phyloP scores from a whole-genome alignment of 2,797 vertebrate genomes.

The Notamacropus eugenii region DNA sequence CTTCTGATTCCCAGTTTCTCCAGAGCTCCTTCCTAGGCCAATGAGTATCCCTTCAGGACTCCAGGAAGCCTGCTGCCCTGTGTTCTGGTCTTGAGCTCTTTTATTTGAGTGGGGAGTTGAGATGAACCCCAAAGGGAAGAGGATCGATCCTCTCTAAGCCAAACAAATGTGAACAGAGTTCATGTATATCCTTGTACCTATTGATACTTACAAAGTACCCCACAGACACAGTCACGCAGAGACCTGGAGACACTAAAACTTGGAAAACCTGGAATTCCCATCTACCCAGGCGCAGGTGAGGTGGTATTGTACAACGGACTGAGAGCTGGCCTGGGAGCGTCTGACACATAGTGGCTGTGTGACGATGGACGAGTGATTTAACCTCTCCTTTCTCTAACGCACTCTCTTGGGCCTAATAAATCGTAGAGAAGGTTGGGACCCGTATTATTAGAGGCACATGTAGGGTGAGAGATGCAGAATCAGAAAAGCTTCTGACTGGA shows the following conservation, averaged over 20 bases:
- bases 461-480: neutral
- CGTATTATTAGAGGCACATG: neutral
- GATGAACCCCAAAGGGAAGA: neutral
- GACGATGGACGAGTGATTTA: conserved; percentile 29
- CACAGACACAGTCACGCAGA: neutral
- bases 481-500: neutral
- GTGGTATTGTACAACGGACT: neutral
- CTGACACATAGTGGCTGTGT: neutral
- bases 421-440: neutral
- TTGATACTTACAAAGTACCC: neutral
- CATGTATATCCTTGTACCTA: neutral
- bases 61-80: neutral
- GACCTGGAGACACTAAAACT: neutral
- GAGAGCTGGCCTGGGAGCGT: neutral
- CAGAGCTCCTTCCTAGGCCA: neutral
- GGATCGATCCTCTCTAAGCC: neutral
- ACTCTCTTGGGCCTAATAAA: conserved; percentile 1
- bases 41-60: neutral
- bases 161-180: neutral
- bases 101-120: neutral
- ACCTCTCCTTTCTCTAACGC: conserved; percentile 14
- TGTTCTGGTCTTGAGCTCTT: neutral
- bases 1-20: neutral
- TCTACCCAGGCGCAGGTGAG: neutral
- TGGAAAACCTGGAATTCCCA: neutral